A percentile compares a stretch with the other conserved stretches of the same genome.
These are phyloP conservation scores for Linepithema humile DNA, from an alignment of 1,140 invertebrate species.

Conservation along the genomic window DNA sequence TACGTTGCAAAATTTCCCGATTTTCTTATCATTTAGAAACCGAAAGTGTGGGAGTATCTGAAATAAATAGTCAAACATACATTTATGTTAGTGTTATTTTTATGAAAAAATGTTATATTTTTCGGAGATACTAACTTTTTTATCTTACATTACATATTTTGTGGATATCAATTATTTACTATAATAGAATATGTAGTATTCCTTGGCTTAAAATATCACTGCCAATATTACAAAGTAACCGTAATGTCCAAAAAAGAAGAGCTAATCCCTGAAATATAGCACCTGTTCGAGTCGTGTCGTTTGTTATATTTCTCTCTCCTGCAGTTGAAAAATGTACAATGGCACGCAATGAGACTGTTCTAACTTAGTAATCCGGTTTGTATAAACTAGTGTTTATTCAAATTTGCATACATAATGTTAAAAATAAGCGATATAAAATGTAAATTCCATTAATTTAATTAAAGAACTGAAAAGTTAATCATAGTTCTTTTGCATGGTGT, in stretches of 20 bases:
- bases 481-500: constrained; percentile 49
- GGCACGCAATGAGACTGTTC: constrained; percentile 67
- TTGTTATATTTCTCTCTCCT: constrained; percentile 37
- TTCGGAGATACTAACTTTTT: constrained; percentile 65
- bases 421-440: constrained; percentile 81
- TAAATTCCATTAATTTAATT: constrained; percentile 63
- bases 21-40: background rate
- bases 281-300: constrained; percentile 59
- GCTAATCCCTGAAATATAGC: constrained; percentile 69
- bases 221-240: constrained; percentile 68
- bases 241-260: constrained; percentile 63
- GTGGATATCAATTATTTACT: constrained; percentile 63
- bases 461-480: constrained; percentile 59
- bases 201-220: constrained; percentile 68
- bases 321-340: constrained; percentile 59
- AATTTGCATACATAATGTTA: constrained; percentile 80
- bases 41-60: constrained; percentile 32
- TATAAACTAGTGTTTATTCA: constrained; percentile 81
- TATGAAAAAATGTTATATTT: constrained; percentile 70
- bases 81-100: constrained; percentile 64
- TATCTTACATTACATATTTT: constrained; percentile 66
- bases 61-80: constrained; percentile 59
- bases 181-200: constrained; percentile 64
- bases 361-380: constrained; percentile 69
- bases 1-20: constrained; percentile 1